phyloP scores from a whole-genome alignment of 1,140 invertebrate species.

The Bombyx mandarina region DNA sequence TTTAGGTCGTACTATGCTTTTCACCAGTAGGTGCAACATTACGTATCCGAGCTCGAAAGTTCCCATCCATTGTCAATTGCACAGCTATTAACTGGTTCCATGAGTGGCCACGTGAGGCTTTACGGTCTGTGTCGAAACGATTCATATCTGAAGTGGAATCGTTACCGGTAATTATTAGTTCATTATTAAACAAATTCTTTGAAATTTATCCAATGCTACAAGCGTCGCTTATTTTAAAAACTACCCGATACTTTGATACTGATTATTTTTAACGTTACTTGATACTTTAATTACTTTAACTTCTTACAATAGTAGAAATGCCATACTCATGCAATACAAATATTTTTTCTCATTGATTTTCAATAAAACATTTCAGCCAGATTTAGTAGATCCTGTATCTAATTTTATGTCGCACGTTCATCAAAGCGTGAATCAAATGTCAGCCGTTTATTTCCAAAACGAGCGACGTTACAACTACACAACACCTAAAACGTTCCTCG shows the following conservation, averaged over 20 bases:
- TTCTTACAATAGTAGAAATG: too few relatives aligned
- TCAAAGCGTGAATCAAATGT: constrained; percentile 89
- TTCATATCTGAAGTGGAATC: constrained; percentile 85
- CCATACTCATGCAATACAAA: too few relatives aligned
- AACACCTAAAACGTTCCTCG: constrained; percentile 96
- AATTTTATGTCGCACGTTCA: constrained; percentile 94
- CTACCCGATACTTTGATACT: too few relatives aligned
- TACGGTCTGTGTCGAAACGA: constrained; percentile 88
- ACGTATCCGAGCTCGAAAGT: constrained; percentile 88
- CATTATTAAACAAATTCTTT: too few relatives aligned
- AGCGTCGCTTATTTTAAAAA: too few relatives aligned
- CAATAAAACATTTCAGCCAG: constrained; percentile 36
- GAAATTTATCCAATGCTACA: too few relatives aligned
- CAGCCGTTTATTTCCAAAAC: constrained; percentile 84
- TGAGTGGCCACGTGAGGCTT: constrained; percentile 93
- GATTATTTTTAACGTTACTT: too few relatives aligned
- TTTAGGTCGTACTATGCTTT: constrained; percentile 87
- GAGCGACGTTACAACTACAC: constrained; percentile 96
- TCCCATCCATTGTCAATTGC: constrained; percentile 95
- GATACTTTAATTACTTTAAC: too few relatives aligned
- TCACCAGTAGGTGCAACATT: constrained; percentile 92
- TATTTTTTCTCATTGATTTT: too few relatives aligned
- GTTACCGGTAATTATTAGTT: constrained; percentile 70
- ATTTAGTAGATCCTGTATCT: constrained; percentile 78
- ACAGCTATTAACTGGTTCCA: constrained; percentile 97